phyloP scores from a whole-genome alignment of 1,140 invertebrate genomes.

The Panagrolaimus sp. region DNA sequence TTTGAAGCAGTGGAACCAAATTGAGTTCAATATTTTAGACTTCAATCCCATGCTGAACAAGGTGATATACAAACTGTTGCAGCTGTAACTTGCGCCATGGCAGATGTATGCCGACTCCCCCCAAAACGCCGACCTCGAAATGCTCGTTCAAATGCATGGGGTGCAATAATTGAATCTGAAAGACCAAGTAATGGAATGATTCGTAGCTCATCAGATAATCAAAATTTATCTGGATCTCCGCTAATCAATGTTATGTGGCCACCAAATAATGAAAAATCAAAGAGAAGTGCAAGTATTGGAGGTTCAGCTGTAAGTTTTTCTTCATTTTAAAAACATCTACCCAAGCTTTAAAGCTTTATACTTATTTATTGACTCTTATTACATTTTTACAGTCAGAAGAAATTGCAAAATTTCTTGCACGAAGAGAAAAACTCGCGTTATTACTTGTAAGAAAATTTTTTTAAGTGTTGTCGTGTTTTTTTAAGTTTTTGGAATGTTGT shows the following conservation, averaged over 20 bases:
- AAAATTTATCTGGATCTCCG: background rate
- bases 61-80: background rate
- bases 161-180: too few relatives aligned
- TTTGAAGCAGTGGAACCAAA: too few relatives aligned
- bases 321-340: background rate
- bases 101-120: background rate
- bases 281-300: slow-evolving; percentile 3
- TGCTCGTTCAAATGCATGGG: too few relatives aligned
- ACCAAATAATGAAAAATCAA: background rate
- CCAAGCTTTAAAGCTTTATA: background rate
- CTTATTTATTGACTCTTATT: background rate
- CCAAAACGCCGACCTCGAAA: background rate
- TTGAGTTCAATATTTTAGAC: background rate
- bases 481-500: too few relatives aligned
- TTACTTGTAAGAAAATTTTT: slow-evolving; percentile 3
- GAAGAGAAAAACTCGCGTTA: background rate
- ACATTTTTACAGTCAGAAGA: slow-evolving; percentile 7
- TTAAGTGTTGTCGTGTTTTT: background rate
- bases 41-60: background rate
- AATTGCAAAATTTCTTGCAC: slow-evolving; percentile 7
- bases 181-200: too few relatives aligned
- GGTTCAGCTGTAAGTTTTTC: background rate
- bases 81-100: background rate
- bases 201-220: background rate
- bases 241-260: too few relatives aligned